Base-by-base conservation (phyloP, 2,888 invertebrate species). In the Morpho deidamia region DNA sequence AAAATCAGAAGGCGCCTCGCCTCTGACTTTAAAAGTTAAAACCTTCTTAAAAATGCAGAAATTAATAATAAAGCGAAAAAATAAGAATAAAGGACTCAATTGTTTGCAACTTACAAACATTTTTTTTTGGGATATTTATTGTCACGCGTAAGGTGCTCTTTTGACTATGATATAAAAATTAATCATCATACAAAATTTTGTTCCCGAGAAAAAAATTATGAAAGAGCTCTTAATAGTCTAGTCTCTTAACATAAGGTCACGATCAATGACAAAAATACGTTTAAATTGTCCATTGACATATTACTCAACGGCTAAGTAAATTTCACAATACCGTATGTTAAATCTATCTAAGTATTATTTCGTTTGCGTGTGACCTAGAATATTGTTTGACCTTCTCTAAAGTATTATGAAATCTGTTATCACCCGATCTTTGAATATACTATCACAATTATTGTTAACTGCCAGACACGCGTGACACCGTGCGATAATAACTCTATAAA, bases 331-430 rank as follows among this genome's bases (percentile, higher is more conserved):
- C 23, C 23, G 23, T 40, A 32, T 32, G 43, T 43, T 43, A 51
- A 50, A 42, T 23, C 44, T 35, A 51, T 45, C 23, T 33, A 14
- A 44, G 40, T 33, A 35, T 45, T 34, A 11, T 45, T n/a, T 8
- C 11, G 33, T 42, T 40, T 53, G 44, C 48, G 44, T 11, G 34
- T 34, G 49, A 50, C 56, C 53, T 43, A 56, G 11, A 50, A 56
- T 51, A 37, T 2, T 11, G 44, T 35, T 34, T 43, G 53, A 48
- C 59, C 56, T 59, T 56, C 48, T 32, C 40, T 10, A 50, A 53
- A 44, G 38, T 49, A 40, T n/a, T 50, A 34, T 38, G 12, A 37
- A 32, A 34, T 40, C 23, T n/a, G 38, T 55, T 56, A 56, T 56
- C 48, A 50, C 35, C 46, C 39, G 35, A 52, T 55, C 53, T 53